phyloP scores from a whole-genome alignment of 2,797 vertebrate genomes.

The Bucorvus abyssinicus region DNA sequence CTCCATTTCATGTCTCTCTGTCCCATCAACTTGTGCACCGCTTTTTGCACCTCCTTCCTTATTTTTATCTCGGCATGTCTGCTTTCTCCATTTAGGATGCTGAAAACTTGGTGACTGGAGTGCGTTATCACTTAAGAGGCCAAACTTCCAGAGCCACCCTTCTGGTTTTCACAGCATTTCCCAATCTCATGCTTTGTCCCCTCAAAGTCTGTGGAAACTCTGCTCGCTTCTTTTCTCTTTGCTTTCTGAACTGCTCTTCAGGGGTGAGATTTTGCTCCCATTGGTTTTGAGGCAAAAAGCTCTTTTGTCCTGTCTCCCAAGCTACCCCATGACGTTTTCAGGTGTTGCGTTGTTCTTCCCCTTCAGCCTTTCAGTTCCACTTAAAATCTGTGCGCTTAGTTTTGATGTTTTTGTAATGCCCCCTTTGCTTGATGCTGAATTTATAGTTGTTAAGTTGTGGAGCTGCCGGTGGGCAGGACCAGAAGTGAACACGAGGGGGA shows the following conservation, averaged over 20 bases:
- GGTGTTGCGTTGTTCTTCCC: not conserved
- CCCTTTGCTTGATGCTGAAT: fast-evolving
- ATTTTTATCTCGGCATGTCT: not conserved
- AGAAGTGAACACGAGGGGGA: slow-evolving; percentile 65
- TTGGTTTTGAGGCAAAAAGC: not conserved
- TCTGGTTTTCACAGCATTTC: not conserved
- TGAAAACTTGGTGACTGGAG: not conserved
- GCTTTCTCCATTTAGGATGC: not conserved
- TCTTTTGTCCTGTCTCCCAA: not conserved
- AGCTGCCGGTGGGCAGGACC: not conserved
- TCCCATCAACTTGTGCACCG: not conserved
- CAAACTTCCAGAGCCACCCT: not conserved
- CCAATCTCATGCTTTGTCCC: not conserved
- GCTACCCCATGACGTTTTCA: fast-evolving
- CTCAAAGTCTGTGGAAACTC: not conserved
- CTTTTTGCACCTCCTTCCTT: not conserved
- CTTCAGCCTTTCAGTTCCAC: not conserved
- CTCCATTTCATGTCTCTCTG: not conserved
- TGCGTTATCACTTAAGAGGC: not conserved
- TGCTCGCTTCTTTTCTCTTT: not conserved
- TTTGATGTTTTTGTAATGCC: not conserved
- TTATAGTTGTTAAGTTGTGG: not conserved
- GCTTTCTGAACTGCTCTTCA: not conserved
- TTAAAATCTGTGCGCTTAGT: not conserved
- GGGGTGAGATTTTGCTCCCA: not conserved